Base-by-base conservation (phyloP, 30 jellyfish, hydroid and myxozoan genomes). In the Cassiopea xamachana region DNA sequence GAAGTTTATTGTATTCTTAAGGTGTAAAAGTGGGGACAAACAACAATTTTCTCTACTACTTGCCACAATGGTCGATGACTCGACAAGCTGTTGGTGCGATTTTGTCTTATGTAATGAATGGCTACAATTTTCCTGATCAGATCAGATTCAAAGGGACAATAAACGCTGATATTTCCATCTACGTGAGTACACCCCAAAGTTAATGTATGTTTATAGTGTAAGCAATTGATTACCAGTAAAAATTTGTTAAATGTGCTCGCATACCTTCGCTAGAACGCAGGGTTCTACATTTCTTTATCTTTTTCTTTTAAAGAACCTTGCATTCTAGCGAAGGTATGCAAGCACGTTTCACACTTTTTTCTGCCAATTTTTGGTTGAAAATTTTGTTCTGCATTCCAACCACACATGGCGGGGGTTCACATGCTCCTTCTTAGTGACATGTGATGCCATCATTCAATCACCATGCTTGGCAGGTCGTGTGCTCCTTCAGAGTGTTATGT, bases 1-100 rank as follows among this genome's bases (percentile, higher is more conserved):
- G 64, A 9, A 51, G 9, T 2, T 9, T 51, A 2, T 2, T 9
- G 4, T 51, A 51, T 51, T 9, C 9, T 2, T 14, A 17, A 80
- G 89, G 89, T 58, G 64, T 80, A 45, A 80, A 67, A 80, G 89
- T 80, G 60, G 89, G 89, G 48, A 80, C 60, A 55, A 80, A 75
- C 70, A 1, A 15, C 7, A 48, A 74, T 1, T 39, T 75, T 13
- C 45, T 75, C 77, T 82, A 82, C 49, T 17, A 50, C 27, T 39
- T 87, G n/a, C 94, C 94, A 1, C 83, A 61, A 47, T 87, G 83
- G 87, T 75, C 94, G 17, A 46, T 67, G 17, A 12, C 44, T 15
- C 15, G 61, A 13, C 45, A 46, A 1, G 77, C 48, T 10, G 94
- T 75, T 17, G 85, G 87, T 17, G 94, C 94, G 12, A 19, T 1